Evolutionary conservation across 2,888 invertebrate genomes (phyloP).

Genomic region (Euclidia mi): DNA sequence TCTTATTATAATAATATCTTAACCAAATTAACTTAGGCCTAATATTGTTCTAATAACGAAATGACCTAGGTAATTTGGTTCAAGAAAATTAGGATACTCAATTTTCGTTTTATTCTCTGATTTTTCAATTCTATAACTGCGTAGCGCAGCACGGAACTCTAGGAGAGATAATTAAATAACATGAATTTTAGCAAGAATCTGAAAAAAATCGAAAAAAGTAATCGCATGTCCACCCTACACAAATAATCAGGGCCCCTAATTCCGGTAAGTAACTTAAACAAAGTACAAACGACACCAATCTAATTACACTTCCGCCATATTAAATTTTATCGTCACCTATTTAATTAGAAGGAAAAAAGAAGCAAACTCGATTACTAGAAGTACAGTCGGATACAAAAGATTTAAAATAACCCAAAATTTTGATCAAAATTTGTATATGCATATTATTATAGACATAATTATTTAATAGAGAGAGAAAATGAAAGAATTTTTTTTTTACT

Average conservation of each 20-base stretch:
- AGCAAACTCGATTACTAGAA: conserved; percentile 25
- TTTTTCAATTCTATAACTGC: too few relatives aligned
- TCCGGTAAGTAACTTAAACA: conserved; percentile 21
- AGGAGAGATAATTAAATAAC: neutral
- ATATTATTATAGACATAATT: too few relatives aligned
- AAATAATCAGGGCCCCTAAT: conserved; percentile 38
- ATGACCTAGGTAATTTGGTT: too few relatives aligned
- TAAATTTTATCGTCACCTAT: conserved; percentile 41
- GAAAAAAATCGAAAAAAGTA: conserved; percentile 2
- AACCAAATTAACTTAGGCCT: too few relatives aligned
- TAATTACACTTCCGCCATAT: conserved; percentile 35
- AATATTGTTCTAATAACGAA: too few relatives aligned
- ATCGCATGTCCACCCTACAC: conserved; percentile 18
- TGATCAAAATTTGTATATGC: too few relatives aligned
- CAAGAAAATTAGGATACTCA: too few relatives aligned
- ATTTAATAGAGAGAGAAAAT: too few relatives aligned
- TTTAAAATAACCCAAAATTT: neutral
- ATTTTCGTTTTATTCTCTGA: too few relatives aligned
- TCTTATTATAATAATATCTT: too few relatives aligned
- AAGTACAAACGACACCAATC: conserved; percentile 37
- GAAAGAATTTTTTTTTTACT: too few relatives aligned
- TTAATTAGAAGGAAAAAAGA: conserved; percentile 29
- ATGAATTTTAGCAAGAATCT: neutral
- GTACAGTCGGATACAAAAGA: conserved; percentile 23
- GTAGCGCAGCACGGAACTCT: too few relatives aligned